Evolutionary conservation across 2,113 vertebrate genomes (phyloP).

Genomic region (Phaethon lepturus): DNA sequence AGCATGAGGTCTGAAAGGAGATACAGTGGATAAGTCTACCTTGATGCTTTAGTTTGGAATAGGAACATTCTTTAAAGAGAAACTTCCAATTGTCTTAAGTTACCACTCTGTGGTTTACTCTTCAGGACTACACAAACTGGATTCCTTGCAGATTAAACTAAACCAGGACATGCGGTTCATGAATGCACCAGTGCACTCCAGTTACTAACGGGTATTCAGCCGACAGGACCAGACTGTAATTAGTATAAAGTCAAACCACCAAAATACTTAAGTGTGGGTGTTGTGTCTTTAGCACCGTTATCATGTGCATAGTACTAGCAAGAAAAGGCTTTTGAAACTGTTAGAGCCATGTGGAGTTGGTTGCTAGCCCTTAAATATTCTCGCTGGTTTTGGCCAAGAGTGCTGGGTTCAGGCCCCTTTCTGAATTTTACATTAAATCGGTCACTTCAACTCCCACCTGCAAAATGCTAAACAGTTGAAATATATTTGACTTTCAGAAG

Average conservation of each 20-base stretch:
- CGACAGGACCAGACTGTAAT: not conserved
- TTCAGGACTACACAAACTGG: not conserved
- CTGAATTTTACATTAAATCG: not conserved
- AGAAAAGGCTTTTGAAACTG: not conserved
- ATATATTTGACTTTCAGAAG: not conserved
- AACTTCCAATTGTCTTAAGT: not conserved
- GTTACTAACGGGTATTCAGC: not conserved
- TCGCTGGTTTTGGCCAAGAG: accelerated
- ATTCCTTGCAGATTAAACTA: not conserved
- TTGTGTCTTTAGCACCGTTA: not conserved
- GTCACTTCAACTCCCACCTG: not conserved
- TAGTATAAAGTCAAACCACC: not conserved
- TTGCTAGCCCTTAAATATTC: not conserved
- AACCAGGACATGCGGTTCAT: not conserved
- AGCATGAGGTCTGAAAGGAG: not conserved
- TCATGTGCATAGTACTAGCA: not conserved
- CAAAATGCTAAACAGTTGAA: not conserved
- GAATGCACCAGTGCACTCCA: not conserved
- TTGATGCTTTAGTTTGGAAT: not conserved
- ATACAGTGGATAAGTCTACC: not conserved
- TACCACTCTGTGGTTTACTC: not conserved
- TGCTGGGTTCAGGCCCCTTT: not conserved
- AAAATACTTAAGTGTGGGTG: accelerated
- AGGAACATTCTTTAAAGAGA: not conserved
- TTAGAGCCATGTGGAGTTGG: not conserved